These are phyloP conservation scores for Pipistrellus pygmaeus DNA, from an alignment of 2,797 vertebrate species.

Conservation along the genomic window DNA sequence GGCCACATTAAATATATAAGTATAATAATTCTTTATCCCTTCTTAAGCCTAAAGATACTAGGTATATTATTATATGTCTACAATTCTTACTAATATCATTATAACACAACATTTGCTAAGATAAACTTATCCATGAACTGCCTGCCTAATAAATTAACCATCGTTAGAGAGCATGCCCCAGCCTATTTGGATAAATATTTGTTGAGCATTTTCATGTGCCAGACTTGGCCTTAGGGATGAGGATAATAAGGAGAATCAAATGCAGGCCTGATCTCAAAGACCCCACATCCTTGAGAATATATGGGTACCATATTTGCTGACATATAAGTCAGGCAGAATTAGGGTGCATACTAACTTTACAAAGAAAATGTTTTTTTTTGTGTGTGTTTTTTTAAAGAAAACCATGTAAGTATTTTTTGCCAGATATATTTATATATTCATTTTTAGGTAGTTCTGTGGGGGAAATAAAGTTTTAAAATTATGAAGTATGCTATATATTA, in stretches of 20 bases:
- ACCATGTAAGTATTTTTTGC: not conserved
- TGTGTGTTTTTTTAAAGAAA: not conserved
- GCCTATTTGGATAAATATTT: not conserved
- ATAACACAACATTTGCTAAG: slow-evolving; percentile 24
- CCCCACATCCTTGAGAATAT: not conserved
- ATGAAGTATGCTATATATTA: not conserved
- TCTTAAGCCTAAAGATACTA: not conserved
- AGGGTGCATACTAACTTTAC: not conserved
- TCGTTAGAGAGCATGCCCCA: not conserved
- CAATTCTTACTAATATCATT: not conserved
- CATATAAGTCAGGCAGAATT: not conserved
- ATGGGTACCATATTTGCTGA: not conserved
- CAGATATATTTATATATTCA: not conserved
- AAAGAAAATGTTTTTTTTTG: not conserved
- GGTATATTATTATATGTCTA: not conserved
- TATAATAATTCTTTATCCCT: not conserved
- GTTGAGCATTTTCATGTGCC: not conserved
- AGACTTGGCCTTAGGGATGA: not conserved
- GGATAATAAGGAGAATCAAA: not conserved
- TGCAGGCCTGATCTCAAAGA: not conserved
- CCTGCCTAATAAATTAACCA: not conserved
- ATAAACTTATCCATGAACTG: not conserved
- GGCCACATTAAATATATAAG: not conserved
- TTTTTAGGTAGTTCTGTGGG: not conserved
- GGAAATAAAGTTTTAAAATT: slow-evolving; percentile 16